phyloP scores from a whole-genome alignment of 2,797 vertebrate species.

The Malacoctenus gilli region DNA sequence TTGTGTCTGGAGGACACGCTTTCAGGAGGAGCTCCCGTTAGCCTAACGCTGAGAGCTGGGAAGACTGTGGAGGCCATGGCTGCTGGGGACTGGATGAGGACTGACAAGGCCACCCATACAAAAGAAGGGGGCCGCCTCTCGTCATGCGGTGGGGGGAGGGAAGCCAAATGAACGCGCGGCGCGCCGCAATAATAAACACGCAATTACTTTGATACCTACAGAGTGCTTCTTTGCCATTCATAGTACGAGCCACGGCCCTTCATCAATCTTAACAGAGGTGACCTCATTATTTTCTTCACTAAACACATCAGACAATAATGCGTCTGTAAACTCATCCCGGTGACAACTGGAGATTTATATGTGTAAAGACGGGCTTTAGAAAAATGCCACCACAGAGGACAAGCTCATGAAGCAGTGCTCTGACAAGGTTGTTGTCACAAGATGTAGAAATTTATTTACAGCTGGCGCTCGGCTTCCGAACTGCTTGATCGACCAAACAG shows the following conservation, averaged over 20 bases:
- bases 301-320: constrained; percentile 21
- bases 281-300: constrained; percentile 7
- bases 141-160: constrained; percentile 53
- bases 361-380: constrained; percentile 2
- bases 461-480: constrained; percentile 69
- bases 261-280: constrained; percentile 2
- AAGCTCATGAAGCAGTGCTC: constrained; percentile 7
- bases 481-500: constrained; percentile 91
- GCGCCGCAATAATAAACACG: constrained; percentile 44
- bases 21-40: constrained; percentile 38
- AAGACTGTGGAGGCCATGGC: constrained; percentile 50
- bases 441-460: constrained; percentile 38
- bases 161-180: constrained; percentile 34
- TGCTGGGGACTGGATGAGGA: constrained; percentile 69
- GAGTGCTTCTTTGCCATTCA: constrained; percentile 18
- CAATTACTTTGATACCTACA: constrained; percentile 40
- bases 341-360: too few species aligned
- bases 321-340: constrained; percentile 6
- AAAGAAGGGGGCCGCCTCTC: constrained; percentile 62
- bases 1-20: constrained; percentile 28
- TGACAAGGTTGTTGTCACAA: constrained; percentile 31
- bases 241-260: neutral
- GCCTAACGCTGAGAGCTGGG: constrained; percentile 41
- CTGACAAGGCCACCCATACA: constrained; percentile 78
- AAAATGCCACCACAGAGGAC: constrained; percentile 13